Evolutionary conservation across 2,888 invertebrate genomes (phyloP).

Genomic region (Cheilosia grossa): DNA sequence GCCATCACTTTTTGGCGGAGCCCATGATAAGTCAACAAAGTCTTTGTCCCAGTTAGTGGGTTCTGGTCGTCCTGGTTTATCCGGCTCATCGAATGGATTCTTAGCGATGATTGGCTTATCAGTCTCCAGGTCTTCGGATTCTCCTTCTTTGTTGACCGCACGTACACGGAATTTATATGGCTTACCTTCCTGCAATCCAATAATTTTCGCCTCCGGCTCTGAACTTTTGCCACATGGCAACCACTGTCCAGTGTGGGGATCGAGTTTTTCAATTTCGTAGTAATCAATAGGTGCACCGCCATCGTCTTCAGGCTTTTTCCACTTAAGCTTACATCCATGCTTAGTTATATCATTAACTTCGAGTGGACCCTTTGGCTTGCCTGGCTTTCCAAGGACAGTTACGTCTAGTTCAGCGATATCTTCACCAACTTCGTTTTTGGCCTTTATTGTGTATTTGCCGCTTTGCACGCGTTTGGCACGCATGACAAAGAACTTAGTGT

Average conservation of each 20-base stretch:
- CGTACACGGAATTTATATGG: conserved; percentile 99
- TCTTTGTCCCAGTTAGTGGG: conserved; percentile 97
- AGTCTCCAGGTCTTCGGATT: conserved; percentile 97
- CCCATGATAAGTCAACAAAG: conserved; percentile 97
- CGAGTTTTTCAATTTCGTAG: conserved; percentile 97
- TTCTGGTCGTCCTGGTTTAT: conserved; percentile 95
- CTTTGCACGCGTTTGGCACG: conserved; percentile 91
- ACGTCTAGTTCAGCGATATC: conserved; percentile 96
- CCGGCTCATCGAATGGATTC: conserved; percentile 98
- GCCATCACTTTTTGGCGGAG: conserved; percentile 94
- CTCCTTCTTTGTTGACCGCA: conserved; percentile 99
- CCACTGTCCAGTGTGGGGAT: conserved; percentile 96
- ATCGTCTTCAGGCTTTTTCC: conserved; percentile 98
- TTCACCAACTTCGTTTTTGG: conserved; percentile 96
- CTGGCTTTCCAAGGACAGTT: conserved; percentile 91
- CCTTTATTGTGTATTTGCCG: conserved; percentile 94
- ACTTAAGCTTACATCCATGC: conserved; percentile 94
- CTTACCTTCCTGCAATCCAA: conserved; percentile 95
- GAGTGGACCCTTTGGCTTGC: conserved; percentile 92
- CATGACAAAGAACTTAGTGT: conserved; percentile 94
- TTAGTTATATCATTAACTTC: conserved; percentile 95
- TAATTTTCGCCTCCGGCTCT: conserved; percentile 92
- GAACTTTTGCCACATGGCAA: conserved; percentile 94
- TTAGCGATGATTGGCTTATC: conserved; percentile 97
- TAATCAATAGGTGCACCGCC: conserved; percentile 97